A percentile compares a stretch with the other conserved stretches of the same genome.
Conservation (phyloP, 2,797 vertebrate genomes). For the Thripadectes ignobilis region DNA sequence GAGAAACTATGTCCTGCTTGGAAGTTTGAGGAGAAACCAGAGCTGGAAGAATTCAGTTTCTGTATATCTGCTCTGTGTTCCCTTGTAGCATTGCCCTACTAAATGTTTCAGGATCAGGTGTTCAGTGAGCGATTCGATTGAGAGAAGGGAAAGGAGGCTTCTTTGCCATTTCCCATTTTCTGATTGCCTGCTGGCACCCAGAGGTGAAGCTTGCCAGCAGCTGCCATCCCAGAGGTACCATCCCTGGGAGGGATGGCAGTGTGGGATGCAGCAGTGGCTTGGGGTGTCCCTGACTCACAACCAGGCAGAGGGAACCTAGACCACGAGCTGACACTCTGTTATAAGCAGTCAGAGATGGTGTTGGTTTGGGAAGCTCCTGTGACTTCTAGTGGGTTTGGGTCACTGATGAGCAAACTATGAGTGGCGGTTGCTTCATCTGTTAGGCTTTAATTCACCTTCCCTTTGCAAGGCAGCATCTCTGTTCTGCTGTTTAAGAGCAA, state of each 20-base stretch:
- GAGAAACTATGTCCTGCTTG: background rate
- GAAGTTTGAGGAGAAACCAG: background rate
- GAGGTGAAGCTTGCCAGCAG: background rate
- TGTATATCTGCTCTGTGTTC: fast-evolving
- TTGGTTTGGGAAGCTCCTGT: background rate
- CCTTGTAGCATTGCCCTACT: background rate
- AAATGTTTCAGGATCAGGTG: background rate
- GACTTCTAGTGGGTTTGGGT: background rate
- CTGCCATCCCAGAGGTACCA: background rate
- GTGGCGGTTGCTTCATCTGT: background rate
- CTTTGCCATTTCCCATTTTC: background rate
- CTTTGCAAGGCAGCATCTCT: background rate
- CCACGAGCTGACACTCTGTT: background rate
- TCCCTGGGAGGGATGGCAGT: background rate
- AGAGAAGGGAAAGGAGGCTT: background rate
- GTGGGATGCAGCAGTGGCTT: background rate
- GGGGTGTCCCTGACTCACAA: background rate
- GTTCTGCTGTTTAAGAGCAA: background rate
- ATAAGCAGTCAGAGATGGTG: background rate
- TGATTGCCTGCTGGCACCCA: background rate
- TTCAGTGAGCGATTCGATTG: background rate
- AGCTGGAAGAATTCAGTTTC: background rate
- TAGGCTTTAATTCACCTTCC: background rate
- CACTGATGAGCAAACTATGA: background rate
- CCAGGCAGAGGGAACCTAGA: background rate